Evolutionary conservation across 2,797 vertebrate genomes (phyloP), one percentile per base, ranked within the genome.

Genomic region (Heteromormyrus szaboi): DNA sequence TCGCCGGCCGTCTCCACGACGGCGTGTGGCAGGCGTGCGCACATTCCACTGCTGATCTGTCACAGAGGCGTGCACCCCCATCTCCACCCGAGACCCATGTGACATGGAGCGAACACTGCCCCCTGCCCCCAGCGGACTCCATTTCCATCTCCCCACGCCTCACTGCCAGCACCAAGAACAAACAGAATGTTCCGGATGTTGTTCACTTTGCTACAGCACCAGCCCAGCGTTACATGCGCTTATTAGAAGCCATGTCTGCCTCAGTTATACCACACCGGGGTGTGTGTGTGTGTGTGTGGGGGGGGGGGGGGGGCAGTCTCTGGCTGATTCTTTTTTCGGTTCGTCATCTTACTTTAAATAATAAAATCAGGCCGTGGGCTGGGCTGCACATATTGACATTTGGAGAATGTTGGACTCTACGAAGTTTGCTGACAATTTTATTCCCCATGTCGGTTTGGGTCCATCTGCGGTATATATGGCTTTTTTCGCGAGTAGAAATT

Each of bases 1-100:
- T 5, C 12, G 4, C 22, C 7, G 81, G 46, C 46, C 22, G 9
- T 50, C 48, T 92, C 91, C 91, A 90, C 91, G 89, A 91, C 19
- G 2, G 19, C 3, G 19, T 5, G 1, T 9, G 79, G 17, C 44
- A 44, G 79, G 41, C 6, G 6, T n/a, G 33, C 1, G 12, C 12
- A 46, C 12, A 25, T 37, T 17, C 41, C 19, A 4, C 72, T 44
- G 19, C 72, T 44, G 33, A n/a, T 44, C 19, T 1, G 33, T 44
- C 76, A 41, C 41, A 81, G 72, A 79, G 72, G 41, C 37, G 17
- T 19, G 44, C 76, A 48, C 17, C 37, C 17, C 41, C 79, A 44
- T 12, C 65, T 37, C 29, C 65, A 72, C 29, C 29, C 0, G 1
- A 37, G 65, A 37, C 29, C 33, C 65, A 72, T 65, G 59, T 29